These are phyloP conservation scores for Phortica variegata DNA, from an alignment of 1,140 invertebrate genomes.

Conservation along the genomic window DNA sequence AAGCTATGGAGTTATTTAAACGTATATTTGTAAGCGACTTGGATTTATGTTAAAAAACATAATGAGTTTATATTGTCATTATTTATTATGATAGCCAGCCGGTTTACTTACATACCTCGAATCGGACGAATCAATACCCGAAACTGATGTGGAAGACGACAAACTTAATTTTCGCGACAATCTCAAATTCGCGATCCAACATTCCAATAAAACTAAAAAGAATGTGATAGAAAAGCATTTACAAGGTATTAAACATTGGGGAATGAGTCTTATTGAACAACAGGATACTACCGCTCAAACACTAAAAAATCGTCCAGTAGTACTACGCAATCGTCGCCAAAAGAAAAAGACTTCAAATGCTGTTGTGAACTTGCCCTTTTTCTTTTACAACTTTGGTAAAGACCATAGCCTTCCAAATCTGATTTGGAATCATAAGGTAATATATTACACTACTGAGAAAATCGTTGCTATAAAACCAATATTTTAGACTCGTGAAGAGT, in stretches of 20 bases:
- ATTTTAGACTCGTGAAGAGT: slow-evolving; percentile 89
- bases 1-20: slow-evolving; percentile 83
- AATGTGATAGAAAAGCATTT: slow-evolving; percentile 73
- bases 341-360: slow-evolving; percentile 82
- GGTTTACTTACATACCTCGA: slow-evolving; percentile 91
- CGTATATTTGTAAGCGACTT: slow-evolving; percentile 76
- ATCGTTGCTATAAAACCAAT: neutral
- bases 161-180: slow-evolving; percentile 87
- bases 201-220: slow-evolving; percentile 67
- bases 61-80: slow-evolving; percentile 2
- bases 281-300: slow-evolving; percentile 49
- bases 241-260: slow-evolving; percentile 61
- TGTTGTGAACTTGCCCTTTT: slow-evolving; percentile 81
- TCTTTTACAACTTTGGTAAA: slow-evolving; percentile 93
- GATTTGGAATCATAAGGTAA: slow-evolving; percentile 95
- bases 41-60: neutral
- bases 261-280: slow-evolving; percentile 52
- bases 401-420: slow-evolving; percentile 96
- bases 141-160: slow-evolving; percentile 70
- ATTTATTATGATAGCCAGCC: slow-evolving; percentile 64
- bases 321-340: slow-evolving; percentile 85
- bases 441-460: neutral
- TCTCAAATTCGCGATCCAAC: slow-evolving; percentile 88
- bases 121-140: slow-evolving; percentile 81
- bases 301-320: slow-evolving; percentile 74